A percentile compares a stretch with the other conserved stretches of the same genome.
Conservation (phyloP, 35 echinoderm and acorn worm genomes). For the Amphiura filiformis region DNA sequence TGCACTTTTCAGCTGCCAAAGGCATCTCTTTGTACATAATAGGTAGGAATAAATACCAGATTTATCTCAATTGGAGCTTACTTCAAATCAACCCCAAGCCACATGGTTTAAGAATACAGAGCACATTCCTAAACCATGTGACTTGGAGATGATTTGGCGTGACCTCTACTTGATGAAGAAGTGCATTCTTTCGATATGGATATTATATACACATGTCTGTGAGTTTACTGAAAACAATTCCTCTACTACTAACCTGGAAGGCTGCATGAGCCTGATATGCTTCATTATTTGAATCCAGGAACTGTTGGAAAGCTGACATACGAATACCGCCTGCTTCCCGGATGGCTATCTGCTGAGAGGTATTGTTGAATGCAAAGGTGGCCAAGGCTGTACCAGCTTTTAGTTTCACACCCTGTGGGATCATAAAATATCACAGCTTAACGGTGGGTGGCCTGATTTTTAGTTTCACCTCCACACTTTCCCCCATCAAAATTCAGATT, state of each 20-base stretch:
- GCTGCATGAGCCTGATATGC: constrained; percentile 80
- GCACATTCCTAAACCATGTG: too few species aligned
- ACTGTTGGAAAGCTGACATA: constrained; percentile 74
- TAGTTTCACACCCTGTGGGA: constrained; percentile 61
- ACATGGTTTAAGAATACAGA: too few species aligned
- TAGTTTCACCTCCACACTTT: too few species aligned
- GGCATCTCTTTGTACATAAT: too few species aligned
- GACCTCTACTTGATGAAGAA: not conserved
- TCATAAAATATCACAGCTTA: too few species aligned
- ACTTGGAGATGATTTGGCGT: too few species aligned
- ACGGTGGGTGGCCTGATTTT: too few species aligned
- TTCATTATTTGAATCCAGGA: constrained; percentile 80
- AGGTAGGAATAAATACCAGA: too few species aligned
- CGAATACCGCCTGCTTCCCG: constrained; percentile 84
- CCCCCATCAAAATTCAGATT: too few species aligned
- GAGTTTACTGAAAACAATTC: not conserved
- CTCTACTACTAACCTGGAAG: constrained; percentile 82
- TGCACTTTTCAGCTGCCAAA: too few species aligned
- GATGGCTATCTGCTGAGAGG: constrained; percentile 76
- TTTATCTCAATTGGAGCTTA: too few species aligned
- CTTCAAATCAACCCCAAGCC: too few species aligned
- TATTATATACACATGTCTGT: not conserved
- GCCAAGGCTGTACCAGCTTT: constrained; percentile 82
- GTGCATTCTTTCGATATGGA: not conserved
- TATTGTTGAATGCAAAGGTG: constrained; percentile 98